Conservation (phyloP, 2,113 vertebrate species). For the Mystacornis crossleyi region DNA sequence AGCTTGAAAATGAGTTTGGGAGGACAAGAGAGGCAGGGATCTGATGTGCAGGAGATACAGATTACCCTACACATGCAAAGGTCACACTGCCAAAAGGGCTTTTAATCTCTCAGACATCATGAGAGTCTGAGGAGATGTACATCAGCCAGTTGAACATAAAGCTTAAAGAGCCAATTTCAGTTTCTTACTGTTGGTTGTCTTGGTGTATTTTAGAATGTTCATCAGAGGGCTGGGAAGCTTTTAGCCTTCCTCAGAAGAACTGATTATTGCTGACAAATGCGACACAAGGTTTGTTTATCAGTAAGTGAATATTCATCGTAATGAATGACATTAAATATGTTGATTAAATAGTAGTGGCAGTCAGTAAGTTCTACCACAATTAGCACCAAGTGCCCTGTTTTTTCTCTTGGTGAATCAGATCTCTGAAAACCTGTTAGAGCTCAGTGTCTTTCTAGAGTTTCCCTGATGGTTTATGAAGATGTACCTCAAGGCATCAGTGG, state of each 20-base stretch:
- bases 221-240: not conserved
- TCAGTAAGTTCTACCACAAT: not conserved
- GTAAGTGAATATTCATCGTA: not conserved
- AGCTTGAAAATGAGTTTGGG: not conserved
- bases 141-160: not conserved
- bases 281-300: not conserved
- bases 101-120: not conserved
- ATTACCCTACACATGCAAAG: not conserved
- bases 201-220: not conserved
- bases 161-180: not conserved
- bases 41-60: not conserved
- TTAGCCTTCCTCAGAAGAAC: not conserved
- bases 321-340: not conserved
- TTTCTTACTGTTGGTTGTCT: not conserved
- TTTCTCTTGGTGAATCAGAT: not conserved
- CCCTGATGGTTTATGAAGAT: not conserved
- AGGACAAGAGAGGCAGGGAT: not conserved
- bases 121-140: not conserved
- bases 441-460: not conserved
- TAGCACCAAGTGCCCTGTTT: not conserved
- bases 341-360: not conserved
- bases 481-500: not conserved
- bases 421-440: not conserved
- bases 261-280: not conserved
- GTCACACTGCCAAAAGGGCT: not conserved